Conservation (phyloP, 2,797 vertebrate genomes). For the Muscicapa striata region DNA sequence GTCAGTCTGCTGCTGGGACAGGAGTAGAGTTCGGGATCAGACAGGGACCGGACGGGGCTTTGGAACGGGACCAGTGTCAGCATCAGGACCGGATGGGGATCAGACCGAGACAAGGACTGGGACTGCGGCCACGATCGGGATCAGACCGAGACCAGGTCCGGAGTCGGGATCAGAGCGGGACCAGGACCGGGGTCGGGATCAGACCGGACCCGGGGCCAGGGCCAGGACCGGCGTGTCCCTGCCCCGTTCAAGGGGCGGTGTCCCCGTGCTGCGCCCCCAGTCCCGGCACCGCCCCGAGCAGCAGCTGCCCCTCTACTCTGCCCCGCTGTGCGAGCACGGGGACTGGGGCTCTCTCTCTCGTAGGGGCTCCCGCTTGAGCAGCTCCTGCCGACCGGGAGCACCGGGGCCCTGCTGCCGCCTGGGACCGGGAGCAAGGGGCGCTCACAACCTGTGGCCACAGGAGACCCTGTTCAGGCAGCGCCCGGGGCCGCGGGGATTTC, state of each 20-base stretch:
- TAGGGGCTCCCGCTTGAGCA: neutral
- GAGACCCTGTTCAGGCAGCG: neutral
- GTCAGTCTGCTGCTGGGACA: neutral
- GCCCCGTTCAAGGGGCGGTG: neutral
- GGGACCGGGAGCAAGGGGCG: neutral
- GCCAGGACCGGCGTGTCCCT: neutral
- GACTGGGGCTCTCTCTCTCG: neutral
- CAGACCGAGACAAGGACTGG: neutral
- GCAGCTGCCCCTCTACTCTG: neutral
- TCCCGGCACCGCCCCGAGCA: neutral
- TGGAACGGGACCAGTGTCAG: neutral
- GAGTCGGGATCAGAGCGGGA: too few species aligned
- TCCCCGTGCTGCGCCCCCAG: neutral
- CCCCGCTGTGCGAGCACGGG: neutral
- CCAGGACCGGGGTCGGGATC: neutral
- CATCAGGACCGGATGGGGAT: neutral
- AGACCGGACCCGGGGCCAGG: neutral
- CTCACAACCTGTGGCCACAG: too few species aligned
- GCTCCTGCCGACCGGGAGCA: neutral
- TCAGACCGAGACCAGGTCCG: neutral
- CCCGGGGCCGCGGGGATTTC: neutral
- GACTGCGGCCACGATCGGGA: too few species aligned
- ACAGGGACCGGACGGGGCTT: neutral
- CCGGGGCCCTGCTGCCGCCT: neutral
- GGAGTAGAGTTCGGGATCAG: neutral